Percentiles rank a stretch among this genome's conserved stretches.
phyloP scores from a whole-genome alignment of 2,113 vertebrate species.

The Xiphophorus maculatus region DNA sequence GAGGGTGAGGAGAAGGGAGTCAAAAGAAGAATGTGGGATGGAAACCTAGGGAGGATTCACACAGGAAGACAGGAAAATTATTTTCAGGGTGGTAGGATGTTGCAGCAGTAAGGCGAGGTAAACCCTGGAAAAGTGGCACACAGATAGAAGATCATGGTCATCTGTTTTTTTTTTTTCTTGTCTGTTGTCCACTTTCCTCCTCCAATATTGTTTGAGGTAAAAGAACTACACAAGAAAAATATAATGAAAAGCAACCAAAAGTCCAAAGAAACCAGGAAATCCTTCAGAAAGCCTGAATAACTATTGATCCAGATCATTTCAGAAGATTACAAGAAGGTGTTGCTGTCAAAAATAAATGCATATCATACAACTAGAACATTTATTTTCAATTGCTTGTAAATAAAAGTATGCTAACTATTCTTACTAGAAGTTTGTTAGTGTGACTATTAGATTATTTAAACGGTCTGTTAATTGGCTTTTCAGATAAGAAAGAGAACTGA shows the following conservation, averaged over 20 bases:
- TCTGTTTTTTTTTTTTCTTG: background rate
- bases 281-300: background rate
- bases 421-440: too few relatives aligned
- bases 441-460: background rate
- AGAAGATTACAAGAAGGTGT: background rate
- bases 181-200: background rate
- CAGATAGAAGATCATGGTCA: background rate
- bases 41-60: background rate
- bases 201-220: background rate
- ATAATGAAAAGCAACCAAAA: background rate
- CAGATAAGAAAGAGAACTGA: background rate
- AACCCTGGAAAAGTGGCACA: too few relatives aligned
- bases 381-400: background rate
- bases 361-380: too few relatives aligned
- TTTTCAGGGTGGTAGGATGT: too few relatives aligned
- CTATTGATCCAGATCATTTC: background rate
- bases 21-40: background rate
- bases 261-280: background rate
- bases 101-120: too few relatives aligned
- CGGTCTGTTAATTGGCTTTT: background rate
- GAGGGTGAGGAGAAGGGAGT: slow-evolving; percentile 80
- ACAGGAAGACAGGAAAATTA: background rate
- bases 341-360: background rate
- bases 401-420: background rate
- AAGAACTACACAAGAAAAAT: background rate